These are phyloP conservation scores for Acyrthosiphon pisum DNA, from an alignment of 1,140 invertebrate genomes.

Conservation along the genomic window DNA sequence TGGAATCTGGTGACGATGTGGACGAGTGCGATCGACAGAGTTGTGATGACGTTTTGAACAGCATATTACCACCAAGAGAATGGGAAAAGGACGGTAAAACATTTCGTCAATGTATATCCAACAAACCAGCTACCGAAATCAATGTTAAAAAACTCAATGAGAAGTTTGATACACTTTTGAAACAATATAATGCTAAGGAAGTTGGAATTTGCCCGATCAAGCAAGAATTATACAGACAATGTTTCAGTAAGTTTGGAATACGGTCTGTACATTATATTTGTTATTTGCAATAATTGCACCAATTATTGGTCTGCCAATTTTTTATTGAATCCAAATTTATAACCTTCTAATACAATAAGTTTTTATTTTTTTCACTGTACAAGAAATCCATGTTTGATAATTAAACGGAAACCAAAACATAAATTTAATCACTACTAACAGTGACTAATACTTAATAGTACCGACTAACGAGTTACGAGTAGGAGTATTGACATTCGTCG, in stretches of 20 bases:
- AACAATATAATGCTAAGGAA: slow-evolving; percentile 90
- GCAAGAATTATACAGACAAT: slow-evolving; percentile 92
- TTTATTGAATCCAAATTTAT: too few species aligned
- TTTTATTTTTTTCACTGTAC: too few species aligned
- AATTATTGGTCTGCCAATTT: too few species aligned
- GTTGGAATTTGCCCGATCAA: slow-evolving; percentile 96
- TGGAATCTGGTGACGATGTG: not conserved
- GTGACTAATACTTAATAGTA: too few species aligned
- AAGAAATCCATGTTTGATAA: too few species aligned
- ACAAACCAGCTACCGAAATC: slow-evolving; percentile 89
- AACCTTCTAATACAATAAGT: too few species aligned
- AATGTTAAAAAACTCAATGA: slow-evolving; percentile 96
- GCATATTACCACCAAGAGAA: slow-evolving; percentile 71
- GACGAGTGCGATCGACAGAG: not conserved
- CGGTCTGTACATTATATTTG: too few species aligned
- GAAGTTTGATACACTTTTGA: slow-evolving; percentile 87
- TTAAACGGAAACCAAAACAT: too few species aligned
- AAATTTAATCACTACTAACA: too few species aligned
- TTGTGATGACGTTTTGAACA: not conserved
- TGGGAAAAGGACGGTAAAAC: slow-evolving; percentile 89
- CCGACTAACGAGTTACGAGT: too few species aligned
- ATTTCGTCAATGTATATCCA: slow-evolving; percentile 83
- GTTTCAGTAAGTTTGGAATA: slow-evolving; percentile 91
- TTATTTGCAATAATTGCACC: too few species aligned
- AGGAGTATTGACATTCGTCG: too few species aligned